Evolutionary conservation across 23 tunicate genomes (phyloP), one percentile per base, ranked within the genome.

Genomic region (Diplosoma virens): DNA sequence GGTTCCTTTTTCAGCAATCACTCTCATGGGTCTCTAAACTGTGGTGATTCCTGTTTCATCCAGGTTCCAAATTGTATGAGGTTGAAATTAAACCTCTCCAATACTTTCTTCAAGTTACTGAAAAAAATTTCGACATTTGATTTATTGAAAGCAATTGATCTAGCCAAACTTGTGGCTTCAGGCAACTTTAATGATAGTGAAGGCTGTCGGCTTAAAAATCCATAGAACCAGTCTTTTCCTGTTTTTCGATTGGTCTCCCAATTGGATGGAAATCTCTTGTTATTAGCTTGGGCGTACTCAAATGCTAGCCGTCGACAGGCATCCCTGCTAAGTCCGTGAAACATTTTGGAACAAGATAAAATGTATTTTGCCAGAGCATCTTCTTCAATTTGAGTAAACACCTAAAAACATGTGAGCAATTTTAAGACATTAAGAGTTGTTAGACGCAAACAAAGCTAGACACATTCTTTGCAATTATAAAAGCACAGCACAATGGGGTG

Each of bases 41-140:
- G 84, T 71, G 6, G 47, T 67, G 23, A 80, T 68, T 1, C 84
- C 84, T 2, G 84, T 80, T 54, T 80, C 84, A 47, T 80, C 84
- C 25, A 80, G 67, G 28, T 80, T 80, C 84, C 84, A 80, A 34
- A 80, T 80, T 16, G 22, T 50, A 22, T 69, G 67, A 26, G 77
- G 67, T 24, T 34, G 33, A 2, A 20, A 41, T 11, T 18, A 28
- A n/a, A 1, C 32, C 61, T 26, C 3, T 22, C 21, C 17, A 68
- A 31, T 29, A 70, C 66, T 32, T 23, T 65, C 37, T 53, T 52
- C 2, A 80, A 22, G 47, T 67, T 80, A 23, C 32, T 48, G 66
- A 80, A 80, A 80, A 67, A 80, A 1, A 37, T 30, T 37, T 30
- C 29, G 5, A 80, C 78, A 25, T 65, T 67, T 6, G 37, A 61